Conservation (phyloP, 2,113 vertebrate genomes). For the Chloropsis cyanopogon region DNA sequence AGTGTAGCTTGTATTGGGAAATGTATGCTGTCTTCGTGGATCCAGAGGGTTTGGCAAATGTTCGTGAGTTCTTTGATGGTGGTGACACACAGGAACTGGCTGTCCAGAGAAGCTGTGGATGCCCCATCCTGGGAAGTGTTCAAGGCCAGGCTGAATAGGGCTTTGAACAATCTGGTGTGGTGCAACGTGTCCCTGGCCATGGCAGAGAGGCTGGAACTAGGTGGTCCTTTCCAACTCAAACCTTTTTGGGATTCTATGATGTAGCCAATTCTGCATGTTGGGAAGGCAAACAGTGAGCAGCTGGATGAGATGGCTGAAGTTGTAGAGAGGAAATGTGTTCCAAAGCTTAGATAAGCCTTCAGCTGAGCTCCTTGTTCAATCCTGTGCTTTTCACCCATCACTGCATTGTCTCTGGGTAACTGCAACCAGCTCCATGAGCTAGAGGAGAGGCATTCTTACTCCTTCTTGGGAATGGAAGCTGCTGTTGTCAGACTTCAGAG, state of each 20-base stretch:
- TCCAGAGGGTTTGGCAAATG: not conserved
- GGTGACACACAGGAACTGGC: not conserved
- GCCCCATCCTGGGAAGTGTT: not conserved
- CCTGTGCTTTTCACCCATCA: not conserved
- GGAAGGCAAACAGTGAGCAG: not conserved
- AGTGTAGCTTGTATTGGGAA: not conserved
- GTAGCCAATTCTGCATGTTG: not conserved
- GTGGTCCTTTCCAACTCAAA: not conserved
- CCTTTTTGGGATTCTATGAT: not conserved
- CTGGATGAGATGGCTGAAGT: not conserved
- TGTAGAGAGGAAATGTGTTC: not conserved
- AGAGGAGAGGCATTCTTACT: not conserved
- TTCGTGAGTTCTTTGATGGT: not conserved
- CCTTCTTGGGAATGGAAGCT: not conserved
- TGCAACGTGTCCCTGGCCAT: not conserved
- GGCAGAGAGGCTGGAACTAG: not conserved
- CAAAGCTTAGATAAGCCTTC: not conserved
- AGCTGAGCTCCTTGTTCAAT: not conserved
- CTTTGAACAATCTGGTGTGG: not conserved
- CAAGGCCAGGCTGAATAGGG: not conserved
- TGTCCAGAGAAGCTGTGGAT: not conserved
- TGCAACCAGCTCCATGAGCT: not conserved
- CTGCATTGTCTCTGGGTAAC: not conserved
- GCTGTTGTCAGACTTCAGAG: not conserved
- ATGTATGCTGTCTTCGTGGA: not conserved